These are phyloP conservation scores for Cotesia chilonis DNA, from an alignment of 1,140 invertebrate genomes.

Conservation along the genomic window DNA sequence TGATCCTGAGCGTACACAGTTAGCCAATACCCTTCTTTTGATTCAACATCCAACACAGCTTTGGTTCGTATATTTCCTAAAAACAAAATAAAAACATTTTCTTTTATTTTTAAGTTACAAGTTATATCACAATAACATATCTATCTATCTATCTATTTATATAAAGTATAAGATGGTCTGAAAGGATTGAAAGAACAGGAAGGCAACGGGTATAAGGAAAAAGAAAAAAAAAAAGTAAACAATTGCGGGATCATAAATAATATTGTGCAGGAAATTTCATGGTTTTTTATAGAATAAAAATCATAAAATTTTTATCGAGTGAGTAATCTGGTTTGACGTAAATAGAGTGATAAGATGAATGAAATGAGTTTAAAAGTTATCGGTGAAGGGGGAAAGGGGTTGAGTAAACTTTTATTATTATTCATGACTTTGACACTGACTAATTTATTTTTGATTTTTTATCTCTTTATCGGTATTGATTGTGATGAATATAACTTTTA, in stretches of 20 bases:
- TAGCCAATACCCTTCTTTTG: slow-evolving; percentile 88
- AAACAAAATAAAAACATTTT: slow-evolving; percentile 56
- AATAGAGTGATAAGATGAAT: slow-evolving; percentile 17
- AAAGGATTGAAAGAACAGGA: too few relatives aligned
- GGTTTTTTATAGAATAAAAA: slow-evolving; percentile 9
- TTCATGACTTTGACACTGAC: slow-evolving; percentile 4
- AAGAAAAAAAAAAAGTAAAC: neutral
- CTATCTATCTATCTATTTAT: neutral
- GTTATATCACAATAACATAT: too few relatives aligned
- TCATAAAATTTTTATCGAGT: neutral
- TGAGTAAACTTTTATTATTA: slow-evolving; percentile 1
- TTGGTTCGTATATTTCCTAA: slow-evolving; percentile 85
- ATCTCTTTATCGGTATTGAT: neutral
- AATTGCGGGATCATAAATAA: neutral
- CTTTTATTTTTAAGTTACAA: slow-evolving; percentile 34
- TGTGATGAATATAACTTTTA: neutral
- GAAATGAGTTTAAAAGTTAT: slow-evolving; percentile 15
- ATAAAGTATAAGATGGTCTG: neutral
- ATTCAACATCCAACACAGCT: slow-evolving; percentile 87
- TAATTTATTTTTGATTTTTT: neutral
- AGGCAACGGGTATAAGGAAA: neutral
- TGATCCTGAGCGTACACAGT: slow-evolving; percentile 91
- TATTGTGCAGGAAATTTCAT: neutral
- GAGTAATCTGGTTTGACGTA: neutral
- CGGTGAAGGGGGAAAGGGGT: neutral